Evolutionary conservation across 2,888 invertebrate genomes (phyloP), one percentile per base, ranked within the genome.

Genomic region (Nowickia ferox): DNA sequence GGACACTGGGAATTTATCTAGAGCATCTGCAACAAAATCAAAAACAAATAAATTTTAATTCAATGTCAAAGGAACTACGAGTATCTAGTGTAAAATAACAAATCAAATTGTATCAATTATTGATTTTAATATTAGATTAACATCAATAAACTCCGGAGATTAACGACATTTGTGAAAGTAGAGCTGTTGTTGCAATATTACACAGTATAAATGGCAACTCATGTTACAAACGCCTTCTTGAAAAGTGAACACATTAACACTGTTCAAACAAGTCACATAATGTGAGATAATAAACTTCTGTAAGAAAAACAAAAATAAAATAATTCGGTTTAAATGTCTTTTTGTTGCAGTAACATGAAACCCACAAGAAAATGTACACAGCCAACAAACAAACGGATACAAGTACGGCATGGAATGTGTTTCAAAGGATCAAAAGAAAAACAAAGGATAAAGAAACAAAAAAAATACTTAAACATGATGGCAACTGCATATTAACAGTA

Each of bases 71-170:
- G 9, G 8, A 15, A 68, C 42, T 40, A 59, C n/a, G n/a, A n/a
- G n/a, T n/a, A 6, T 30, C 30, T 30, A 6, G 17, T 42, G 1
- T 66, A 17, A 48, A 51, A 72, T 57, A 38, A 30, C 57, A 68
- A 68, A 75, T 10, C 30, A 72, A 75, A 81, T 19, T 61, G 59
- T 79, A 86, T 76, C 78, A 75, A 71, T 79, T 83, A 83, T 83
- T 83, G 75, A 86, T 79, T 71, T 44, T 19, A 63, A 63, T 69
- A 69, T 69, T 61, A 69, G 22, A 76, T 74, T 77, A 44, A 69
- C 19, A 81, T 53, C 40, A 40, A 48, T 63, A 53, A 53, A 46
- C 38, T 57, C 57, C 17, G 0, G 13, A 55, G 71, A 48, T 15
- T 19, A 44, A 53, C 57, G 6, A 22, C 46, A 74, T 42, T 22